Conservation (phyloP, 1,140 invertebrate species). For the Oreohelix idahoensis region DNA sequence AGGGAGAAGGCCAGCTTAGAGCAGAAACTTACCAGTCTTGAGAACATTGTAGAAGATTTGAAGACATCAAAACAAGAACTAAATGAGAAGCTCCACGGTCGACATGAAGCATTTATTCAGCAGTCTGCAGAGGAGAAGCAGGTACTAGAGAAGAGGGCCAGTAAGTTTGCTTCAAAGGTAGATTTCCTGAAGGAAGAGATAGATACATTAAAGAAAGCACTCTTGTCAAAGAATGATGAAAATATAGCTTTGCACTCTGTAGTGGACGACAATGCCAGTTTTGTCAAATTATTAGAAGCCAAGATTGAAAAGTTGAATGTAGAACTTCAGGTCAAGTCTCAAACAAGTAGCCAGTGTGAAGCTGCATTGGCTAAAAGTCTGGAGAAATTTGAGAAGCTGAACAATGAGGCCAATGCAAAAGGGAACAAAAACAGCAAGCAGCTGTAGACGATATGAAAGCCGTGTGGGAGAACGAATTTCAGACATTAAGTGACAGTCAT, state of each 20-base stretch:
- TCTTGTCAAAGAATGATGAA: conserved; percentile 52
- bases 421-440: conserved; percentile 49
- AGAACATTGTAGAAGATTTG: conserved; percentile 51
- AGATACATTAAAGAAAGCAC: conserved; percentile 45
- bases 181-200: conserved; percentile 26
- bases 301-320: conserved; percentile 44
- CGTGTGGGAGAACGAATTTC: conserved; percentile 48
- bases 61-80: conserved; percentile 54
- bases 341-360: conserved; percentile 33
- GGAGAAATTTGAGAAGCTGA: conserved; percentile 57
- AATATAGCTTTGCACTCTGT: conserved; percentile 47
- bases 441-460: conserved; percentile 36
- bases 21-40: conserved; percentile 52
- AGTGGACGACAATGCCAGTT: conserved; percentile 47
- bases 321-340: conserved; percentile 40
- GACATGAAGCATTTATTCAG: conserved; percentile 47
- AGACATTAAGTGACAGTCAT: conserved; percentile 36
- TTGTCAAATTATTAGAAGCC: conserved; percentile 41
- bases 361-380: conserved; percentile 47
- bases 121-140: conserved; percentile 52
- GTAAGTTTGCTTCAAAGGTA: conserved; percentile 30
- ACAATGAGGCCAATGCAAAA: conserved; percentile 51
- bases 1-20: conserved; percentile 55
- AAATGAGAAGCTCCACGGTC: conserved; percentile 52
- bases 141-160: conserved; percentile 41